These are phyloP conservation scores for Corythornis leucogaster DNA, from an alignment of 2,797 vertebrate genomes.

Conservation along the genomic window DNA sequence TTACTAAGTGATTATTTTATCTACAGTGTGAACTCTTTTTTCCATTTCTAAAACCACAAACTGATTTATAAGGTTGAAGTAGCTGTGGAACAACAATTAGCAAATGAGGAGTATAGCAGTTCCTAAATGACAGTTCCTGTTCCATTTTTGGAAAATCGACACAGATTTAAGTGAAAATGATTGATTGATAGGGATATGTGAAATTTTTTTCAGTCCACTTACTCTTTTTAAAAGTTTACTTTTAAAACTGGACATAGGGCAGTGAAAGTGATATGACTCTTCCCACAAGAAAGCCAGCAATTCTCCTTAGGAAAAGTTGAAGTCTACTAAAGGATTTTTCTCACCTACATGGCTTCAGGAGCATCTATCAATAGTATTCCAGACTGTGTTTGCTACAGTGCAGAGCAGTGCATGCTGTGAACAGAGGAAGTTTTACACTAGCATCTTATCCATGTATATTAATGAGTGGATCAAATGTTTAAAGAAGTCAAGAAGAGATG, in stretches of 20 bases:
- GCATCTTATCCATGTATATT: background rate
- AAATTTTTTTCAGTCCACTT: background rate
- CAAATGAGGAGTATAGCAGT: background rate
- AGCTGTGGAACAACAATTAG: background rate
- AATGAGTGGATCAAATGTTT: background rate
- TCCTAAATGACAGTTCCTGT: background rate
- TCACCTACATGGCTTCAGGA: background rate
- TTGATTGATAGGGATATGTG: background rate
- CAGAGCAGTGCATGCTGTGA: background rate
- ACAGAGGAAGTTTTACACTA: background rate
- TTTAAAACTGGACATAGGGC: background rate
- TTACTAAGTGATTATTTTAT: background rate
- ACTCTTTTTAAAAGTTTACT: background rate
- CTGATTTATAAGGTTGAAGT: background rate
- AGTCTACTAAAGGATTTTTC: background rate
- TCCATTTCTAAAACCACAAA: background rate
- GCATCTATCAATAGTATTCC: background rate
- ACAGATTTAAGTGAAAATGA: background rate
- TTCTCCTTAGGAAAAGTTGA: background rate
- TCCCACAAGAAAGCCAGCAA: background rate
- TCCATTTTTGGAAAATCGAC: background rate
- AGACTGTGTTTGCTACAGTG: background rate
- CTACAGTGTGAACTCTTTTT: background rate
- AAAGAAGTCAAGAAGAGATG: background rate
- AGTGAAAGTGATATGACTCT: background rate